Percentiles rank a stretch among this genome's conserved stretches.
Evolutionary conservation across 1,140 invertebrate genomes (phyloP).

Genomic region (Caerostris darwini): DNA sequence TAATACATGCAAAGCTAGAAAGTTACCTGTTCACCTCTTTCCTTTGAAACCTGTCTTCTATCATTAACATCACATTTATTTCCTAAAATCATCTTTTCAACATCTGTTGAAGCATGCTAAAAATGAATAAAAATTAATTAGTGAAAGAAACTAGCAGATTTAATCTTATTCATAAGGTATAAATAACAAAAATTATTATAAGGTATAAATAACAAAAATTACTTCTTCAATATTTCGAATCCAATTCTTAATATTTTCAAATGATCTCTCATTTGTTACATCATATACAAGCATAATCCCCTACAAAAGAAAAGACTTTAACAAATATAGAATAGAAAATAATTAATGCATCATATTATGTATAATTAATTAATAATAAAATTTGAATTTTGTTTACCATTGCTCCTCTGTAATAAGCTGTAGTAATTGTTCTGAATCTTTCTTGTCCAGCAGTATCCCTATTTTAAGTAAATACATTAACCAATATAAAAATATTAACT

Average conservation of each 20-base stretch:
- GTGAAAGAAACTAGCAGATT: too few relatives aligned
- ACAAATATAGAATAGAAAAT: not conserved
- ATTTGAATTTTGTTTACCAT: slow-evolving; percentile 80
- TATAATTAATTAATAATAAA: not conserved
- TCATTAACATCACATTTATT: slow-evolving; percentile 97
- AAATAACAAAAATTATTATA: slow-evolving; percentile 4
- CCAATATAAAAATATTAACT: too few relatives aligned
- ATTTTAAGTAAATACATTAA: not conserved
- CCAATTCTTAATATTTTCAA: slow-evolving; percentile 85
- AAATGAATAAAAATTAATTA: slow-evolving; percentile 18
- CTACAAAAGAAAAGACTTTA: slow-evolving; percentile 59
- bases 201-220: not conserved
- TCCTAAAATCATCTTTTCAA: slow-evolving; percentile 96
- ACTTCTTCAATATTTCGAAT: slow-evolving; percentile 81
- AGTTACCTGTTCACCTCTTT: slow-evolving; percentile 85
- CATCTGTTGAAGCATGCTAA: slow-evolving; percentile 90
- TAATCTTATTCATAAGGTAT: too few relatives aligned
- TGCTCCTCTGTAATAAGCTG: slow-evolving; percentile 86
- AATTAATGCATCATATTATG: not conserved
- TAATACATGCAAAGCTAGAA: too few relatives aligned
- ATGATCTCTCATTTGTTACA: slow-evolving; percentile 84
- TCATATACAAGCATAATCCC: slow-evolving; percentile 85
- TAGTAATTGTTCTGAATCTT: slow-evolving; percentile 86
- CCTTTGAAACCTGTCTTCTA: slow-evolving; percentile 89
- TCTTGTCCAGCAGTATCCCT: slow-evolving; percentile 87